Base-by-base conservation (phyloP, 2,888 invertebrate genomes). In the Pheosia tremula region DNA sequence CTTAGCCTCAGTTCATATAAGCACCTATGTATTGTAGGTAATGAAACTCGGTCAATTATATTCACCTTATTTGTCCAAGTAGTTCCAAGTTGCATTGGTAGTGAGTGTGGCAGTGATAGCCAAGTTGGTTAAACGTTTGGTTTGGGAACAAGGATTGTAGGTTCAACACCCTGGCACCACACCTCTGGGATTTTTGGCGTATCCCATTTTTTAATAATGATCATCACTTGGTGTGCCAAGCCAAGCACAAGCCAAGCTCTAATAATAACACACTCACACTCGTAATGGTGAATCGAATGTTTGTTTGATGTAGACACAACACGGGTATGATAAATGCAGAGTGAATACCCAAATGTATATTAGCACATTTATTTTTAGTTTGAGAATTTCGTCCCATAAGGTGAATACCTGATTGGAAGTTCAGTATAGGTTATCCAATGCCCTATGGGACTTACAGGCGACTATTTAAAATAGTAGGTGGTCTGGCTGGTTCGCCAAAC, bases 21-120 rank as follows among this genome's bases (percentile, higher is more conserved):
- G 24, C 10, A 47, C n/a, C n/a, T 47, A n/a, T 6, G 11, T 62
- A 65, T 60, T 64, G 62, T 72, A 63, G 37, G 37, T 39, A 56
- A 60, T 67, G 61, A 62, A 59, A 57, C 62, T 58, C 36, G 49
- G 52, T 24, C 60, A 57, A 62, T 74, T 66, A 64, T 49, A 57
- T 54, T 39, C 54, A 57, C 24, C 64, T 13, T 62, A 49, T 57
- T 49, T 47, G 47, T 47, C 47, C 47, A 47, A 47, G 47, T 47
- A n/a, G n/a, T 47, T 13, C 38, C 67, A 65, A 64, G 47, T 62
- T 56, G 64, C 59, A 61, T 69, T 60, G 61, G n/a, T n/a, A 11
- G 47, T 47, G 6, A n/a, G 11, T 11, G n/a, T n/a, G 5, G 4
- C 5, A 11, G 43, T 43, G 9, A 43, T 7, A 39, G 39, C 5